Conservation (phyloP, 2,888 invertebrate genomes). For the Pandemis corylana region DNA sequence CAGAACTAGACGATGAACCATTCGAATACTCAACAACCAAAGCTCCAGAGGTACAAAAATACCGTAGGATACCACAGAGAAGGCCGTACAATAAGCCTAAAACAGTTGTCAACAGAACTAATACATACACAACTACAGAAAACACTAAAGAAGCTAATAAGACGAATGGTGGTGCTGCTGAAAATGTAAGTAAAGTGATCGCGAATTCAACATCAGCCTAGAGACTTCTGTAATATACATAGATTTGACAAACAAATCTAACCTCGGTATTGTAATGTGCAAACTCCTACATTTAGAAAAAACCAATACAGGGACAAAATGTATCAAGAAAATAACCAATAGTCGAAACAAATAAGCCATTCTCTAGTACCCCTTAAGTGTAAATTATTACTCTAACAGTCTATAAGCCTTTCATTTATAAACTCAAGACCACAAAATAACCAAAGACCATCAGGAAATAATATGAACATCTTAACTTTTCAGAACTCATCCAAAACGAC, state of each 20-base stretch:
- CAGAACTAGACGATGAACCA: slow-evolving; percentile 62
- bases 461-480: slow-evolving; percentile 1
- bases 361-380: too few relatives aligned
- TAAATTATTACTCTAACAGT: too few relatives aligned
- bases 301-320: too few relatives aligned
- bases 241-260: too few relatives aligned
- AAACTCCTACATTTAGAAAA: too few relatives aligned
- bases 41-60: slow-evolving; percentile 50
- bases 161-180: slow-evolving; percentile 36
- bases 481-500: slow-evolving; percentile 42
- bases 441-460: neutral
- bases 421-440: too few relatives aligned
- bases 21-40: slow-evolving; percentile 55
- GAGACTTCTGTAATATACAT: too few relatives aligned
- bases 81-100: slow-evolving; percentile 49
- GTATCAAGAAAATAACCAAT: too few relatives aligned
- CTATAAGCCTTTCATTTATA: too few relatives aligned
- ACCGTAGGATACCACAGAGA: slow-evolving; percentile 59
- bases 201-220: too few relatives aligned
- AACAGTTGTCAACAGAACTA: slow-evolving; percentile 47
- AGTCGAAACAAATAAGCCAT: too few relatives aligned
- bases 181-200: slow-evolving; percentile 56
- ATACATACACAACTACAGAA: slow-evolving; percentile 48
- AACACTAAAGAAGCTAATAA: slow-evolving; percentile 46
- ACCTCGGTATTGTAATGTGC: too few relatives aligned